Evolutionary conservation across 1,140 invertebrate genomes (phyloP).

Genomic region (Drosophila littoralis): DNA sequence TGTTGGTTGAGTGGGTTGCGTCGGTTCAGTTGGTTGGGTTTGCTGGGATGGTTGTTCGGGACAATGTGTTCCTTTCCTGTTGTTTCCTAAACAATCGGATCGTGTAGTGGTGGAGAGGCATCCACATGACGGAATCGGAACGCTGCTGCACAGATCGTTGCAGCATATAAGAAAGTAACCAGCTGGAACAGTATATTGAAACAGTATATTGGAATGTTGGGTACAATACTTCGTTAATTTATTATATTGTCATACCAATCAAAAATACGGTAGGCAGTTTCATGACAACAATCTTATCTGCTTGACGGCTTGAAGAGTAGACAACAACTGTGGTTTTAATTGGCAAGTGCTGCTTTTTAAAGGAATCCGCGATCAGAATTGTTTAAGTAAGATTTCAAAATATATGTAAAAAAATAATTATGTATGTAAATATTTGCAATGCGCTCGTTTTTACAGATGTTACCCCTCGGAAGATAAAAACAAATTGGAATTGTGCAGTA

Average conservation of each 20-base stretch:
- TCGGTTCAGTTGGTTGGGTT: background rate
- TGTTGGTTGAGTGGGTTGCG: background rate
- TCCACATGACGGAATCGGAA: background rate
- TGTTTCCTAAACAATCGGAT: too few species aligned
- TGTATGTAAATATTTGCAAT: too few species aligned
- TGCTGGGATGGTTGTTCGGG: background rate
- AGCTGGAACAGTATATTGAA: background rate
- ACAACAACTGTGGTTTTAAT: background rate
- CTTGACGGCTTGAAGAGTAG: background rate
- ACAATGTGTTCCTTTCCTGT: too few species aligned
- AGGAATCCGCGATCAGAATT: slow-evolving; percentile 4
- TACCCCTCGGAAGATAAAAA: too few species aligned
- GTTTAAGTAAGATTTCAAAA: slow-evolving; percentile 31
- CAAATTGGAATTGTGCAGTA: too few species aligned
- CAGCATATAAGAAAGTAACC: background rate
- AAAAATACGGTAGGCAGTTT: slow-evolving; percentile 7
- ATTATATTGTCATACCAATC: slow-evolving; percentile 8
- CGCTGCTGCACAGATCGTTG: background rate
- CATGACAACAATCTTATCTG: slow-evolving; percentile 5
- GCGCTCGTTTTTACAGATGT: too few species aligned
- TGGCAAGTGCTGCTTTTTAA: background rate
- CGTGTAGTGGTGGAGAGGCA: background rate
- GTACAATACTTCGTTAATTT: background rate
- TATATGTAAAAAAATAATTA: slow-evolving; percentile 1
- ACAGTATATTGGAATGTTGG: background rate